phyloP scores from a whole-genome alignment of 2,888 invertebrate genomes.

The Cataglyphis rosenhaueri region DNA sequence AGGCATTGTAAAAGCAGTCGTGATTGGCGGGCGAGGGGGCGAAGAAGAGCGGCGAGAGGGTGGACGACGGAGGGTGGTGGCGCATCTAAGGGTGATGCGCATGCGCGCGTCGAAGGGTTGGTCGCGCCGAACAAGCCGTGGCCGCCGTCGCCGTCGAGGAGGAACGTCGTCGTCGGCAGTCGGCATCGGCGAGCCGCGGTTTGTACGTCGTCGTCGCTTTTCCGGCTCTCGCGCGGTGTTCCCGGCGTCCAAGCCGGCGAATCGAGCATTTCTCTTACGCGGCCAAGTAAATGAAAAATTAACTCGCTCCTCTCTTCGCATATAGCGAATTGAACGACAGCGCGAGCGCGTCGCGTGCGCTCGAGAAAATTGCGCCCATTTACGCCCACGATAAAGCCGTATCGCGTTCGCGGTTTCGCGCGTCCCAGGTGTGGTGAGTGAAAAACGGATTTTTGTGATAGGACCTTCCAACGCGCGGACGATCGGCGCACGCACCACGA shows the following conservation, averaged over 20 bases:
- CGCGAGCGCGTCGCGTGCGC: conserved; percentile 40
- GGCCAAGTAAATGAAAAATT: conserved; percentile 11
- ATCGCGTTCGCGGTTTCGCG: conserved; percentile 17
- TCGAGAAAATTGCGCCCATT: conserved; percentile 7
- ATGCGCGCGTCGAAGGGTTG: conserved; percentile 72
- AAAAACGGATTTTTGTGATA: conserved; percentile 53
- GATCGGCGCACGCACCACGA: conserved; percentile 14
- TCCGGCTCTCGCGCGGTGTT: conserved; percentile 21
- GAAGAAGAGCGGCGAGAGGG: conserved; percentile 34
- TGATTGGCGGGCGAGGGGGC: conserved; percentile 54
- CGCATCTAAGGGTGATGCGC: conserved; percentile 63
- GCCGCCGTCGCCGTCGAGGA: conserved; percentile 67
- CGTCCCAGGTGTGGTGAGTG: conserved; percentile 62
- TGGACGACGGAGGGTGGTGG: conserved; percentile 51
- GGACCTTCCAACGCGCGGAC: conserved; percentile 23
- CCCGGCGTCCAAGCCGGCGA: conserved; percentile 51
- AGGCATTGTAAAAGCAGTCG: conserved; percentile 67
- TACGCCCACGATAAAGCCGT: neutral
- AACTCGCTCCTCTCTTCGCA: conserved; percentile 14
- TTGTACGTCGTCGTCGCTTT: conserved; percentile 59
- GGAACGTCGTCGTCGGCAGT: conserved; percentile 72
- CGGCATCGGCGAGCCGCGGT: conserved; percentile 81
- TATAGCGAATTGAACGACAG: conserved; percentile 14
- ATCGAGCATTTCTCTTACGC: conserved; percentile 54
- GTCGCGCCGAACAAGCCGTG: conserved; percentile 71